Base-by-base conservation (phyloP, 2,113 vertebrate species). In the Rhea pennata region DNA sequence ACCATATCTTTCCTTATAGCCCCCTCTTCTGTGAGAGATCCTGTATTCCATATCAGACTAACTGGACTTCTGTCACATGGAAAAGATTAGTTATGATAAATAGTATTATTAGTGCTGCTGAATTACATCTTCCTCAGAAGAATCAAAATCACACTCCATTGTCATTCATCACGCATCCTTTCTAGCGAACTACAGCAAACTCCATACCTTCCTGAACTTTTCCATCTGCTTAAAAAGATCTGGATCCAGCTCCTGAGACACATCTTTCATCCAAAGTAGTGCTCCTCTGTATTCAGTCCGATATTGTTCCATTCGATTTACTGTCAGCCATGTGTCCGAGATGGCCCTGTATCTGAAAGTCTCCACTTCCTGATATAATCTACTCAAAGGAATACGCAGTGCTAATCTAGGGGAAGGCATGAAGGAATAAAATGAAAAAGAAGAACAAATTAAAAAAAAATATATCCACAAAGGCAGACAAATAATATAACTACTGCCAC, bases 161-260 rank as follows among this genome's bases (percentile, higher is more conserved):
- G 78, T 53, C 77, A 95, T 83, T 86, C 33, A 92, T 62, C 54
- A 96, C 77, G 76, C 74, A 85, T 53, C 23, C 20, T 29, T 69
- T 84, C 74, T 8, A 90, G 58, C 48, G 96, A 84, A 67, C 33
- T 42, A 59, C 26, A 75, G 15, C 67, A 96, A 96, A 92, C 24
- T 20, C 62, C 98, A 39, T 97, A 99, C 99, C 99, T 99, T 99
- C 78, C 99, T 98, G 95, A 99, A 99, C 93, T 99, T 99, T 96
- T 99, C 99, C 99, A 99, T 99, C 97, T 99, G 99, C 83, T 99
- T 99, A 85, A 98, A 98, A 16, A 99, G 99, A 95, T 99, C 99
- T 14, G 99, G 99, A 95, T 99, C 99, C 71, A 99, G 98, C 94
- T 99, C 99, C 96, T 99, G 99, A 59, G 99, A 99, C n/a, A 99